These are phyloP conservation scores for Pseudonaja textilis DNA, from an alignment of 2,113 vertebrate species.

Conservation along the genomic window DNA sequence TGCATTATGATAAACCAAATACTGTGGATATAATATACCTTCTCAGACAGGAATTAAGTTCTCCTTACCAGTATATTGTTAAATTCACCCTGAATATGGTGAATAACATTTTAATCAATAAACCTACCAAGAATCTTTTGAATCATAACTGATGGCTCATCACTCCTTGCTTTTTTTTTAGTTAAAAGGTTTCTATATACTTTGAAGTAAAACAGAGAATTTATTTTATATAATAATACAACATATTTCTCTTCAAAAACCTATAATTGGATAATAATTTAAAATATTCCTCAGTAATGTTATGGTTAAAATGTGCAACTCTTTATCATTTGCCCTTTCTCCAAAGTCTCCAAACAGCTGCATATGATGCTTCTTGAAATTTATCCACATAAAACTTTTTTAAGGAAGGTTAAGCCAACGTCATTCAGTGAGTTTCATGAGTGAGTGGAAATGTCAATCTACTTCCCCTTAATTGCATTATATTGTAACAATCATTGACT, in stretches of 20 bases:
- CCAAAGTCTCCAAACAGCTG: not conserved
- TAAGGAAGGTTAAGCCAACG: not conserved
- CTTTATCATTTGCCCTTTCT: not conserved
- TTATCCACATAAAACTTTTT: not conserved
- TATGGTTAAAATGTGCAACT: not conserved
- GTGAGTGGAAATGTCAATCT: not conserved
- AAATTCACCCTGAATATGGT: not conserved
- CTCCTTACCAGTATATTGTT: not conserved
- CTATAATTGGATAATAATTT: not conserved
- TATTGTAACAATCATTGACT: not conserved
- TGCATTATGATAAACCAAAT: not conserved
- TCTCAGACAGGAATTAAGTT: not conserved
- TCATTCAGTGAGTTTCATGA: not conserved
- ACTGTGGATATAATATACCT: not conserved
- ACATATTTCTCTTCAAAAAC: not conserved
- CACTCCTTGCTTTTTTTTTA: not conserved
- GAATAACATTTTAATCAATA: not conserved
- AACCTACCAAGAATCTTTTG: not conserved
- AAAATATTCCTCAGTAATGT: not conserved
- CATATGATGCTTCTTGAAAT: not conserved
- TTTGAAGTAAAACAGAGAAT: not conserved
- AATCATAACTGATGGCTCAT: not conserved
- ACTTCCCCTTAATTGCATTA: not conserved
- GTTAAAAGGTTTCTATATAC: not conserved
- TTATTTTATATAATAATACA: not conserved